Evolutionary conservation across 2,797 vertebrate genomes (phyloP).

Genomic region (Fratercula arctica): DNA sequence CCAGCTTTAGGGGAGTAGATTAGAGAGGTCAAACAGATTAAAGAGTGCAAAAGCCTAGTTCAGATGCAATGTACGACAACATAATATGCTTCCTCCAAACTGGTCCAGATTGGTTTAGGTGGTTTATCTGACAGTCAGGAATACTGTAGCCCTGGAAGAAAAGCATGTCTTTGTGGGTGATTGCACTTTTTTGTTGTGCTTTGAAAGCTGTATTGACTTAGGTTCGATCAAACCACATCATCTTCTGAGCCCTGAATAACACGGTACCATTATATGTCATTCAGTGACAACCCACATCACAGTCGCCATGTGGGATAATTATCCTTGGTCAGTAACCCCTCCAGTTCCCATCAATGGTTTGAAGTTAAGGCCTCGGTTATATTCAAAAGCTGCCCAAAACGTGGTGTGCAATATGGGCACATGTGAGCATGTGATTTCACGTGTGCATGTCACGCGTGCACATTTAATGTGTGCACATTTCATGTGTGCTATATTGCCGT

Average conservation of each 20-base stretch:
- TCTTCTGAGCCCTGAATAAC: conserved; percentile 45
- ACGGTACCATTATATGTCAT: conserved; percentile 23
- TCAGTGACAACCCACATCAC: conserved; percentile 58
- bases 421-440: background rate
- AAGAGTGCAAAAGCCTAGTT: background rate
- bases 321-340: conserved; percentile 44
- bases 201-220: conserved; percentile 40
- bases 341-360: conserved; percentile 26
- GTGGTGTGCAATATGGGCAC: background rate
- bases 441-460: too few relatives aligned
- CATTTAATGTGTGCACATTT: background rate
- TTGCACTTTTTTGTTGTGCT: conserved; percentile 36
- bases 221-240: conserved; percentile 52
- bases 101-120: conserved; percentile 24
- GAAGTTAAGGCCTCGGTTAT: conserved; percentile 43
- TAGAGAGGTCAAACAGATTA: conserved; percentile 6
- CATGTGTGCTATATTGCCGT: background rate
- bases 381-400: conserved; percentile 37
- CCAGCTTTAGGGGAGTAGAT: background rate
- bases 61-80: background rate
- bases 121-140: conserved; percentile 45
- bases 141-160: background rate
- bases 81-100: background rate
- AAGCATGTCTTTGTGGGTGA: conserved; percentile 25
- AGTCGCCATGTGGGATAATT: conserved; percentile 18